Base-by-base conservation (phyloP, 2,888 invertebrate genomes). In the Harpagoxenus sublaevis region DNA sequence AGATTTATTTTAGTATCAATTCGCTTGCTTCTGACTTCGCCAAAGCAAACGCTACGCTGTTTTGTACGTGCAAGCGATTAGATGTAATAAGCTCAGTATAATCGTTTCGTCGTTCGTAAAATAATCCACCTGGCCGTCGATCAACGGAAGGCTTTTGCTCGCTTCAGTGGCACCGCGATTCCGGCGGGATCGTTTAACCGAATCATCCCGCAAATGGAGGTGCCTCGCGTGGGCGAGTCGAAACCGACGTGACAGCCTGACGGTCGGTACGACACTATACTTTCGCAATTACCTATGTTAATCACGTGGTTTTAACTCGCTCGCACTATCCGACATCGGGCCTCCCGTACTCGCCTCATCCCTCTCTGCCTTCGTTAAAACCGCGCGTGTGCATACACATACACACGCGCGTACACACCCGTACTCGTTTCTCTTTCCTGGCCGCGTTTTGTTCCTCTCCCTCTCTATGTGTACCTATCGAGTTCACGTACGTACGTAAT, bases 271-370 rank as follows among this genome's bases (percentile, higher is more conserved):
- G 85, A 84, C 78, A 86, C 87, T 85, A 86, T 86, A 89, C 90
- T 91, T 88, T 92, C 86, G 89, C 90, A 92, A 91, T 93, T 92
- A 91, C 87, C 90, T 84, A 89, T 92, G 92, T 92, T 91, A 93
- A 93, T 93, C 91, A 89, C 89, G 88, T 73, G 89, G 90, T 88
- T 91, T 90, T 83, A 89, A 87, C 87, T 87, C 86, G 83, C 83
- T 86, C 79, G 77, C 82, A 53, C 75, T 63, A 79, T 79, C 45
- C 79, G 31, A 73, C 82, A 78, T 84, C 71, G 60, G 45, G 39
- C 63, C 62, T 86, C 65, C 6, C 60, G 1, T 31, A 42, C 45
- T 48, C 62, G 68, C 84, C 77, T 45, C 39, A n/a, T 84, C 42
- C 28, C 66, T 35, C 68, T 57, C 68, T 63, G 71, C 28, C 81